A percentile compares a stretch with the other conserved stretches of the same genome.
Evolutionary conservation across 2,797 vertebrate species (phyloP).

Genomic region (Phrynocephalus forsythii): DNA sequence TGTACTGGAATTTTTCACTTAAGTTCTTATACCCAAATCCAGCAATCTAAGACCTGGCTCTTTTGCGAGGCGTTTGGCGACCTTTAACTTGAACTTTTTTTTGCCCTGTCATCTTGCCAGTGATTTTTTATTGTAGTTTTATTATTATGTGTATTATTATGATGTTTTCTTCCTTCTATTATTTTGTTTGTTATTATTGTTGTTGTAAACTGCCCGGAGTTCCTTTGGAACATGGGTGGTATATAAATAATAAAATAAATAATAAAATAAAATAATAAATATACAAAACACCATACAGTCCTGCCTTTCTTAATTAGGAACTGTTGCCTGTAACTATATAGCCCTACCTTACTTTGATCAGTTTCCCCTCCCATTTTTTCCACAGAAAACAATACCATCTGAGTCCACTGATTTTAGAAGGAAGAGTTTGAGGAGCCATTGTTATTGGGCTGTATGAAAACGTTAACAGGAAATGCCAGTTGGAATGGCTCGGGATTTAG

Average conservation of each 20-base stretch:
- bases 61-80: too few relatives aligned
- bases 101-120: too few relatives aligned
- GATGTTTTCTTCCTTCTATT: too few relatives aligned
- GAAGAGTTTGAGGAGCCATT: slow-evolving; percentile 55
- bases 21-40: neutral
- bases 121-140: too few relatives aligned
- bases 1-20: neutral
- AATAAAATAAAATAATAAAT: too few relatives aligned
- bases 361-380: neutral
- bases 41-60: neutral
- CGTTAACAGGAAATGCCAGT: slow-evolving; percentile 84
- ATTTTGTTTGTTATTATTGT: too few relatives aligned
- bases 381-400: slow-evolving; percentile 66
- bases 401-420: slow-evolving; percentile 46
- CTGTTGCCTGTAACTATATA: neutral
- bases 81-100: too few relatives aligned
- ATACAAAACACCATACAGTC: too few relatives aligned
- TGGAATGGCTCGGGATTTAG: slow-evolving; percentile 84
- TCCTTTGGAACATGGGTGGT: too few relatives aligned
- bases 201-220: too few relatives aligned
- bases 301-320: neutral
- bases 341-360: neutral
- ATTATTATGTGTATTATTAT: too few relatives aligned
- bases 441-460: slow-evolving; percentile 73
- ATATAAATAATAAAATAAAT: too few relatives aligned